These are phyloP conservation scores for Erythrocercus mccallii DNA, from an alignment of 2,113 vertebrate genomes.

Conservation along the genomic window DNA sequence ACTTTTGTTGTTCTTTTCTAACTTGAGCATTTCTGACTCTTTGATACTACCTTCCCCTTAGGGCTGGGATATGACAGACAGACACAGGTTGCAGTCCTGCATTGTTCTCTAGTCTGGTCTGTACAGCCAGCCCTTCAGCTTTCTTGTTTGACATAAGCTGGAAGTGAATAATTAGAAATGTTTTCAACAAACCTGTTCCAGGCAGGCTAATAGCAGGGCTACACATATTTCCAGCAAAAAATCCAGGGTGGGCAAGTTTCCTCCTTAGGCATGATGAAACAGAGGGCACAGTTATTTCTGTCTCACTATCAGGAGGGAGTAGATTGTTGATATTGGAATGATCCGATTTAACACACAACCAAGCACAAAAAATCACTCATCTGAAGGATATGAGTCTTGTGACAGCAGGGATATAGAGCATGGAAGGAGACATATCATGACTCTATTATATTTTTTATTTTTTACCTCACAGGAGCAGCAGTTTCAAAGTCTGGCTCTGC, in stretches of 20 bases:
- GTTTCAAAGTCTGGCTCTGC: background rate
- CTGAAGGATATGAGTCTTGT: background rate
- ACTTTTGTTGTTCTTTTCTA: background rate
- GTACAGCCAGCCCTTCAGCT: background rate
- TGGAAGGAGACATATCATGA: background rate
- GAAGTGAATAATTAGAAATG: background rate
- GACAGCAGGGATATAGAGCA: background rate
- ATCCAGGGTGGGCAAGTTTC: background rate
- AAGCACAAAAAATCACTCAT: conserved; percentile 4
- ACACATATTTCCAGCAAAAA: background rate
- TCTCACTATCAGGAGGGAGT: background rate
- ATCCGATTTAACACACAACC: background rate
- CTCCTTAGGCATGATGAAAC: background rate
- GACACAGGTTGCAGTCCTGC: background rate
- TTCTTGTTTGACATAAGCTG: background rate
- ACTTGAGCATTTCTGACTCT: background rate
- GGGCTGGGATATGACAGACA: background rate
- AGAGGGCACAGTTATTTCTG: background rate
- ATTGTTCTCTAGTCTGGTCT: background rate
- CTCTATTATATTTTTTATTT: background rate
- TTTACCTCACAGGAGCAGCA: background rate
- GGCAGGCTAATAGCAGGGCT: background rate
- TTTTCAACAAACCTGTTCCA: background rate
- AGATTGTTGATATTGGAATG: background rate
- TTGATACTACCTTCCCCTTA: background rate